Base-by-base conservation (phyloP, 2,113 vertebrate species). In the Macquaria australasica region DNA sequence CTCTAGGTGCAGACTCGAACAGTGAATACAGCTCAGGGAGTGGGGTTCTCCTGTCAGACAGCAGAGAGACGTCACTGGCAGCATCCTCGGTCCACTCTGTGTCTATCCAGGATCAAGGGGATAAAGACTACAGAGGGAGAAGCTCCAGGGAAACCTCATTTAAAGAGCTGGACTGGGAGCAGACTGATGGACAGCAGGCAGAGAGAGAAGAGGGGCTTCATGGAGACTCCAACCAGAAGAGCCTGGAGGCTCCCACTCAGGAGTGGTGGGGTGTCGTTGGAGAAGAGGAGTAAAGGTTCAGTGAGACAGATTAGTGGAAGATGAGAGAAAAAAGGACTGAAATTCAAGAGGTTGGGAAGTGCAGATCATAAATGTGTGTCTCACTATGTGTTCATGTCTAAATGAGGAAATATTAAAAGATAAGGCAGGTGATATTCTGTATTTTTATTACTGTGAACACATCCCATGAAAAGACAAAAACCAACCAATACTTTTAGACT, bases 11-110 rank as follows among this genome's bases (percentile, higher is more conserved):
- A 73, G 91, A 92, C 67, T 94, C 92, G 0, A 91, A 93, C 89
- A 94, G 89, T 3, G 87, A 94, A 59, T 91, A 70, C 89, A 92
- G 92, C 87, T 92, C 92, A 12, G 90, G 74, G 83, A 94, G 88
- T 2, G 89, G 91, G 68, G 72, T 93, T 87, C 84, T 92, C 73
- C 84, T 90, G 74, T 90, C 87, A 68, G 93, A 92, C 90, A 94
- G 91, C 91, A 85, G 90, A 88, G 86, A 89, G 76, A 66, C 91
- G 15, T 92, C 93, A 62, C 77, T 23, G n/a, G 66, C 62, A n/a
- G 71, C 55, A 10, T 92, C 87, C 73, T 84, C 81, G 0, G 64
- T 74, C 84, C 82, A 31, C 81, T 89, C 86, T 0, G 53, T 10
- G 37, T 23, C 71, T 7, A 11, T 51, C 48, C 62, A 39, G 34